Conservation (phyloP, 2,113 vertebrate genomes). For the Leptodactylus fuscus region DNA sequence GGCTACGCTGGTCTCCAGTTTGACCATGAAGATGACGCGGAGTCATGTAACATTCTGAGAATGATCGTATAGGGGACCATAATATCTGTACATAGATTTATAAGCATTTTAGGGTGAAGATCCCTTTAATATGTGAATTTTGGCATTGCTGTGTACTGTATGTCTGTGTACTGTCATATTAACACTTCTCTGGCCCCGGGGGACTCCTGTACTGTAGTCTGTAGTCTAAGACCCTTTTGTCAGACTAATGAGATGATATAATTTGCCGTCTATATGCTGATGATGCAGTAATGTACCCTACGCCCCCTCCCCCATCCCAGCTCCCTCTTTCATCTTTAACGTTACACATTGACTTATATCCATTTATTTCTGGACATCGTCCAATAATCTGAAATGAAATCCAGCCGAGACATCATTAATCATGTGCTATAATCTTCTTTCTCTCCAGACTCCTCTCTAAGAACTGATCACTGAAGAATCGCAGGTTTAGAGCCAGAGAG, state of each 20-base stretch:
- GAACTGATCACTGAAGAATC: slow-evolving; percentile 7
- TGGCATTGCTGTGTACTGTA: background rate
- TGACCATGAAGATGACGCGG: too few species aligned
- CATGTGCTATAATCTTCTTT: background rate
- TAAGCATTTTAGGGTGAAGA: background rate
- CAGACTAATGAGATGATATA: slow-evolving; percentile 13
- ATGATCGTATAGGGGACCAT: too few species aligned
- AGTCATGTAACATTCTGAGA: too few species aligned
- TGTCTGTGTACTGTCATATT: background rate
- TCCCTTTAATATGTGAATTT: background rate
- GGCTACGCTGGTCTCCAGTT: too few species aligned
- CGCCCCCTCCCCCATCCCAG: background rate
- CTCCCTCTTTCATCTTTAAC: background rate
- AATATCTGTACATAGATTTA: too few species aligned
- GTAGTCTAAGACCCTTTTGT: background rate
- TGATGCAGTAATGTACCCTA: slow-evolving; percentile 1
- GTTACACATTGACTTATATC: background rate
- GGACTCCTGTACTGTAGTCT: background rate
- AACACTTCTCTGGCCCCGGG: background rate
- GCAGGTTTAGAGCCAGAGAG: background rate
- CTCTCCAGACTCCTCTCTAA: background rate
- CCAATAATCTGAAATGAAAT: slow-evolving; percentile 20
- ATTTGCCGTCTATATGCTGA: background rate
- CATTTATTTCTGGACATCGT: slow-evolving; percentile 4
- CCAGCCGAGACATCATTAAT: background rate